Evolutionary conservation across 2,797 vertebrate genomes (phyloP).

Genomic region (Tympanoctomys barrerae): DNA sequence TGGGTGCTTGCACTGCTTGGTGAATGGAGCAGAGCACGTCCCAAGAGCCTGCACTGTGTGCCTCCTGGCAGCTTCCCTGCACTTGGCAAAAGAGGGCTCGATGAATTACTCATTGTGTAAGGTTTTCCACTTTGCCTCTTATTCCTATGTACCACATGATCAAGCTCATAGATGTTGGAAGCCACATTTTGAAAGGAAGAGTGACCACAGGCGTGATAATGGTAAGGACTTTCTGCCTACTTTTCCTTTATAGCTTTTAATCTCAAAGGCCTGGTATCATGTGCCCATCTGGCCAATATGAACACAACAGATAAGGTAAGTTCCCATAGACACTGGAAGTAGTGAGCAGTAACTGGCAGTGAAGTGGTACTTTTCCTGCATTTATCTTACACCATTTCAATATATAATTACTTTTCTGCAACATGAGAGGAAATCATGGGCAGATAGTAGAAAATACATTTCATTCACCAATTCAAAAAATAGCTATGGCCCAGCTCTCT

Average conservation of each 20-base stretch:
- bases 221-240: background rate
- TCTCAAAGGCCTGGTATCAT: background rate
- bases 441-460: background rate
- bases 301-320: background rate
- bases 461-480: background rate
- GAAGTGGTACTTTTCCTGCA: background rate
- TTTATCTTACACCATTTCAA: background rate
- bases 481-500: background rate
- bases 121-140: background rate
- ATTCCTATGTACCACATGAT: background rate
- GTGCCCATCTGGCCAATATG: background rate
- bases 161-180: background rate
- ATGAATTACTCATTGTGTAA: background rate
- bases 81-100: background rate
- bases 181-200: background rate
- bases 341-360: background rate
- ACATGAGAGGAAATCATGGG: background rate
- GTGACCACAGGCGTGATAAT: background rate
- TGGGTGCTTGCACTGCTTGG: background rate
- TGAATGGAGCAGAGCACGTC: background rate
- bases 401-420: background rate
- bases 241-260: background rate
- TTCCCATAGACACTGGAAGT: background rate
- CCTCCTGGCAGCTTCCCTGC: background rate
- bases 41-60: accelerated